phyloP scores from a whole-genome alignment of 2,113 vertebrate species.

The Corythornis vintsioides region DNA sequence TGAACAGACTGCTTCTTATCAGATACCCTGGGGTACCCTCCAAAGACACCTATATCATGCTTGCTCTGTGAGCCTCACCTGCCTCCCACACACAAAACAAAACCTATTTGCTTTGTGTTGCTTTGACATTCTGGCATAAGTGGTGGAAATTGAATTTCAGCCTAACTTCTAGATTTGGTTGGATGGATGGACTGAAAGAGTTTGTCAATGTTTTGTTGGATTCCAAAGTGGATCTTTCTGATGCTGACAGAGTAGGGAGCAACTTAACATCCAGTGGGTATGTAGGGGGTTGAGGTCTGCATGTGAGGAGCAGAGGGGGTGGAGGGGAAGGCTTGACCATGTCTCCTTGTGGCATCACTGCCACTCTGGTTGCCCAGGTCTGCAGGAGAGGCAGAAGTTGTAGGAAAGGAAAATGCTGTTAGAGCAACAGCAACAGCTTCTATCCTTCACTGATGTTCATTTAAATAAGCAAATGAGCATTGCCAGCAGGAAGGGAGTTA shows the following conservation, averaged over 20 bases:
- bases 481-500: neutral
- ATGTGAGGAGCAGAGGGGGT: neutral
- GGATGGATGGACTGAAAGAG: neutral
- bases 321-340: neutral
- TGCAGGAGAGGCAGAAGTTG: neutral
- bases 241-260: neutral
- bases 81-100: neutral
- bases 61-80: neutral
- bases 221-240: neutral
- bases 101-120: neutral
- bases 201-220: neutral
- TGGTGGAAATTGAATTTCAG: neutral
- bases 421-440: neutral
- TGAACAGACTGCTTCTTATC: neutral
- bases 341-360: neutral
- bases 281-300: neutral
- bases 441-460: neutral
- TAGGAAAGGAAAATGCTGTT: neutral
- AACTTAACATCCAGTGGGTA: neutral
- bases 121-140: neutral
- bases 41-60: neutral
- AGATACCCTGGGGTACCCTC: neutral
- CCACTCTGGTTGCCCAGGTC: fast-evolving
- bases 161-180: neutral
- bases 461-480: neutral